phyloP scores from a whole-genome alignment of 2,888 invertebrate genomes.

The Perithous albicinctus region DNA sequence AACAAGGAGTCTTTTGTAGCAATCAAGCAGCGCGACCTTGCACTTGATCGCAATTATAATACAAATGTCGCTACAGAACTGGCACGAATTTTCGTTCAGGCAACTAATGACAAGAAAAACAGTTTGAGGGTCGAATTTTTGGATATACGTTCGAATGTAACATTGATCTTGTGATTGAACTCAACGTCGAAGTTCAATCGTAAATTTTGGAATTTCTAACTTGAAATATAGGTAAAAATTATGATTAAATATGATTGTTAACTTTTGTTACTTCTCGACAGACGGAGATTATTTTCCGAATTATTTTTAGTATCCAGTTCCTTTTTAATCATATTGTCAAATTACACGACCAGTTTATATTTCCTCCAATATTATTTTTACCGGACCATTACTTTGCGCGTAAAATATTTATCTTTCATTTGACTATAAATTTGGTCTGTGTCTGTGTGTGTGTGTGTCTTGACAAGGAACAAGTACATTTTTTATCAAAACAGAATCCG shows the following conservation, averaged over 20 bases:
- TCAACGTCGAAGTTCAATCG: too few relatives aligned
- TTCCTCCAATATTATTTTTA: neutral
- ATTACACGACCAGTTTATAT: neutral
- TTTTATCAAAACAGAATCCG: slow-evolving; percentile 3
- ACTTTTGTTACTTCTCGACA: neutral
- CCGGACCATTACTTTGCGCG: neutral
- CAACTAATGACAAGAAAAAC: too few relatives aligned
- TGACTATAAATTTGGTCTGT: neutral
- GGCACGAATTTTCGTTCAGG: neutral
- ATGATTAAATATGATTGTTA: too few relatives aligned
- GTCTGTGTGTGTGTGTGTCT: neutral
- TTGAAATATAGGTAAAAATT: too few relatives aligned
- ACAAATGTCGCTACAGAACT: neutral
- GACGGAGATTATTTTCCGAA: neutral
- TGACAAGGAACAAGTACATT: neutral
- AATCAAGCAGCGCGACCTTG: neutral
- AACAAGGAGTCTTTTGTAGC: neutral
- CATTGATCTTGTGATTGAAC: too few relatives aligned
- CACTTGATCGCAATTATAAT: neutral
- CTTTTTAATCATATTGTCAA: neutral
- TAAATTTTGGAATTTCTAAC: too few relatives aligned
- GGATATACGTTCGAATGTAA: too few relatives aligned
- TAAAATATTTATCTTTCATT: neutral
- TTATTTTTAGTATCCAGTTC: neutral
- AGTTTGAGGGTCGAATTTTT: too few relatives aligned